Evolutionary conservation across 2,113 vertebrate species (phyloP).

Genomic region (Corythornis madagascariensis): DNA sequence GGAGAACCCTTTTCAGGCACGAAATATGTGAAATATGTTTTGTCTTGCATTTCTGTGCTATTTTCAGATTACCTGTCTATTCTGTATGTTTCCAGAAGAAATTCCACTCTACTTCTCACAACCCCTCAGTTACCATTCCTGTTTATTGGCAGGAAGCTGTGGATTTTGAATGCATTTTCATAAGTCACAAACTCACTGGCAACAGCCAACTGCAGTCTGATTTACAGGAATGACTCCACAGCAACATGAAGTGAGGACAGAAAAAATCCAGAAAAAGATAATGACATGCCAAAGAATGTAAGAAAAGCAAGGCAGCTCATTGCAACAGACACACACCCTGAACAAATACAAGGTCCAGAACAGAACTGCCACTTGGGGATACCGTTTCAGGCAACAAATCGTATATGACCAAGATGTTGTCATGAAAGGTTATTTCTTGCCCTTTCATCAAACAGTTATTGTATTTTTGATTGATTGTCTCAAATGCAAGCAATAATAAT

Average conservation of each 20-base stretch:
- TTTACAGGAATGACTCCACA: conserved; percentile 30
- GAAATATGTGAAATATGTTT: not conserved
- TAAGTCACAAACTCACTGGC: not conserved
- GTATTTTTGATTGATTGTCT: conserved; percentile 47
- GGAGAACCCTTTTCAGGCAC: not conserved
- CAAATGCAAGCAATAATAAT: not conserved
- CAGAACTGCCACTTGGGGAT: conserved; percentile 41
- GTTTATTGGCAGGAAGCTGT: not conserved
- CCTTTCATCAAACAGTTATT: conserved; percentile 38
- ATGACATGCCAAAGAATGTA: not conserved
- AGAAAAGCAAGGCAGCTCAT: conserved; percentile 18
- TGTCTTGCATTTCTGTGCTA: not conserved
- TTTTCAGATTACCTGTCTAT: not conserved
- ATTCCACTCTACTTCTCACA: not conserved
- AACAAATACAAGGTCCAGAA: conserved; percentile 44
- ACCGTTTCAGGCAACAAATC: conserved; percentile 65
- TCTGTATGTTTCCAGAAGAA: not conserved
- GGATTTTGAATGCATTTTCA: conserved; percentile 7
- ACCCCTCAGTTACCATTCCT: conserved; percentile 8
- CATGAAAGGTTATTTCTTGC: conserved; percentile 48
- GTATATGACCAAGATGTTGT: conserved; percentile 30
- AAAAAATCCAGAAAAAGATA: conserved; percentile 25
- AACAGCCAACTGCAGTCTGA: conserved; percentile 14
- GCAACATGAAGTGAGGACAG: not conserved
- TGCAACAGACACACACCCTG: conserved; percentile 5